phyloP scores from a whole-genome alignment of 1,140 invertebrate genomes.

The Sitodiplosis mosellana region DNA sequence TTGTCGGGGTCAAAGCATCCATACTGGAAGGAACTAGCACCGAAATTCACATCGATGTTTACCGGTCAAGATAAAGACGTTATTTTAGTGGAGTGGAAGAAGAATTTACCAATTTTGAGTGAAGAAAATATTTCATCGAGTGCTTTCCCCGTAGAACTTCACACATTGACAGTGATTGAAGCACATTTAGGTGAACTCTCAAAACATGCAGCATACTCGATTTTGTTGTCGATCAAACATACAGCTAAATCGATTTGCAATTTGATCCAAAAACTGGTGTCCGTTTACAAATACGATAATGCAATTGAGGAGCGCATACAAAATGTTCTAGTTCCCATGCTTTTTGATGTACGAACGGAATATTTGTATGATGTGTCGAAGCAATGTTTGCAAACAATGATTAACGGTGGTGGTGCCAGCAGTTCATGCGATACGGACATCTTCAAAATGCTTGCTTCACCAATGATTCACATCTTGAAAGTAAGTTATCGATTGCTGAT shows the following conservation, averaged over 20 bases:
- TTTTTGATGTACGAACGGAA: conserved; percentile 54
- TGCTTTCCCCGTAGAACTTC: conserved; percentile 17
- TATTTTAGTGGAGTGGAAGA: conserved; percentile 20
- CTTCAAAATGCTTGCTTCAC: conserved; percentile 33
- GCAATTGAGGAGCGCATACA: conserved; percentile 13
- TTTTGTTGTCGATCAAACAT: conserved; percentile 21
- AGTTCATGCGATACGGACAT: conserved; percentile 31
- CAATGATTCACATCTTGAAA: conserved; percentile 39
- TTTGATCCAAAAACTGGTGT: conserved; percentile 17
- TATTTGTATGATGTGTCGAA: conserved; percentile 45
- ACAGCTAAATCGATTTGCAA: conserved; percentile 18
- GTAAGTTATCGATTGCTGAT: conserved; percentile 50
- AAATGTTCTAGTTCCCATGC: conserved; percentile 48
- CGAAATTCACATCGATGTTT: conserved; percentile 17
- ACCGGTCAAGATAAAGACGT: conserved; percentile 22
- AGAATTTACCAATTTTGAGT: conserved; percentile 16
- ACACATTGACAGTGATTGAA: conserved; percentile 20
- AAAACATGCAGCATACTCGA: conserved; percentile 12
- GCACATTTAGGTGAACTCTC: conserved; percentile 19
- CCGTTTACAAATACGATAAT: conserved; percentile 6
- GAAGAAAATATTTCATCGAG: conserved; percentile 13
- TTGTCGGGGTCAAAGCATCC: conserved; percentile 20
- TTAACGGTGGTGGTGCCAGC: conserved; percentile 35
- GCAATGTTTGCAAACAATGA: conserved; percentile 42
- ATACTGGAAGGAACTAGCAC: conserved; percentile 17